Base-by-base conservation (phyloP, 2,888 invertebrate genomes). In the Alviniconcha strummeri region DNA sequence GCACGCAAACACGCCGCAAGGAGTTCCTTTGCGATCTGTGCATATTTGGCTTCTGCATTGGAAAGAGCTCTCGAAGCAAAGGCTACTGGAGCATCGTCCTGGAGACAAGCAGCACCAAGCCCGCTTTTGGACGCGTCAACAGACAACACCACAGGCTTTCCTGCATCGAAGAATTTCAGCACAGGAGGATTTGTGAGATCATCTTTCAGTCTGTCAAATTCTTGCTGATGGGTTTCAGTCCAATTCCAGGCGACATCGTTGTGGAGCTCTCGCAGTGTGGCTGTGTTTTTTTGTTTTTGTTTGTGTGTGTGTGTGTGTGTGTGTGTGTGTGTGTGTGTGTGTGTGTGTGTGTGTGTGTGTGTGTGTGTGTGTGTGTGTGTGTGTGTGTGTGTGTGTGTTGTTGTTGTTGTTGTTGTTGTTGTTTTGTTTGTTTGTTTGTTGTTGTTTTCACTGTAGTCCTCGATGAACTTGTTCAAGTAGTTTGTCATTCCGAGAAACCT, bases 41-140 rank as follows among this genome's bases (percentile, higher is more conserved):
- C 54, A 74, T 74, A 74, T 74, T 52, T 74, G 36, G 52, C 11
- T 17, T 74, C 72, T 6, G 52, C 72, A 74, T 74, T 4, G 19
- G n/a, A 71, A 13, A 71, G 8, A 19, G n/a, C n/a, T 71, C 19
- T 5, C 3, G 36, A 36, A 36, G n/a, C 36, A 36, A 36, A 36
- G 36, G 36, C 36, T 36, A 36, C 36, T 36, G 36, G 36, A 36
- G 36, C 36, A 36, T 36, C 36, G 36, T 36, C 36, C n/a, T 36
- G 36, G 3, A 76, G 76, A 11, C 84, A 85, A 7, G 82, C 82
- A 8, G 85, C 86, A 11, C 83, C 84, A 67, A 85, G 84, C 60
- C 87, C 87, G 56, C 86, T 85, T 8, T 82, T 36, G 36, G 36
- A 36, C 36, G 36, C 36, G 36, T 36, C 36, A 36, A 36, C 36